Percentiles rank a stretch among this genome's conserved stretches.
These are phyloP conservation scores for Hyperopisus bebe DNA, from an alignment of 2,113 vertebrate genomes.

Conservation along the genomic window DNA sequence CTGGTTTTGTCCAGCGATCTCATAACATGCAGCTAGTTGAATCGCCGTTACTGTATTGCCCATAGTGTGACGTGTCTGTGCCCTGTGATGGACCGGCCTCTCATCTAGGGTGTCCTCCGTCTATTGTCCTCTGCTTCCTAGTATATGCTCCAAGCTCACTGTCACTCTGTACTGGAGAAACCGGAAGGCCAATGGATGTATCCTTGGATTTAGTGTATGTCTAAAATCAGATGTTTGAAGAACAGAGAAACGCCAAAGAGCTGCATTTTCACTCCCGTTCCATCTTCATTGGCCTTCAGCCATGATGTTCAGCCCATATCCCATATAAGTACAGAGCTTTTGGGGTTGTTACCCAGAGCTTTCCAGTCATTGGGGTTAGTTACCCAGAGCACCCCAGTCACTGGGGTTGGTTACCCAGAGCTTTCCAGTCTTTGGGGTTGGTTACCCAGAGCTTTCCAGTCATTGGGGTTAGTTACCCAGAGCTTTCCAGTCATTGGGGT, in stretches of 20 bases:
- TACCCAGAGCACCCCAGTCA: background rate
- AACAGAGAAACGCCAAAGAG: background rate
- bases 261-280: conserved; percentile 15
- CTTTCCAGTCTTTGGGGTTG: background rate
- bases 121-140: background rate
- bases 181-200: too few species aligned
- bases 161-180: too few species aligned
- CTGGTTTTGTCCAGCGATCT: background rate
- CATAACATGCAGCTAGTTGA: background rate
- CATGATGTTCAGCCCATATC: conserved; percentile 24
- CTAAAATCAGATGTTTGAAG: background rate
- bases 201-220: background rate
- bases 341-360: background rate
- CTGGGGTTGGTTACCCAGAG: background rate
- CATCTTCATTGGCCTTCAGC: conserved; percentile 41
- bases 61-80: background rate
- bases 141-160: background rate
- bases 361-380: background rate
- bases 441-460: background rate
- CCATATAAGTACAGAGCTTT: background rate
- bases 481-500: too few species aligned
- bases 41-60: background rate
- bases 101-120: background rate
- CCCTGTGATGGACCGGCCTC: background rate
- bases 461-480: background rate